Percentiles rank a stretch among this genome's conserved stretches.
phyloP scores from a whole-genome alignment of 2,888 invertebrate species.

The Drepanosiphum platanoidis region DNA sequence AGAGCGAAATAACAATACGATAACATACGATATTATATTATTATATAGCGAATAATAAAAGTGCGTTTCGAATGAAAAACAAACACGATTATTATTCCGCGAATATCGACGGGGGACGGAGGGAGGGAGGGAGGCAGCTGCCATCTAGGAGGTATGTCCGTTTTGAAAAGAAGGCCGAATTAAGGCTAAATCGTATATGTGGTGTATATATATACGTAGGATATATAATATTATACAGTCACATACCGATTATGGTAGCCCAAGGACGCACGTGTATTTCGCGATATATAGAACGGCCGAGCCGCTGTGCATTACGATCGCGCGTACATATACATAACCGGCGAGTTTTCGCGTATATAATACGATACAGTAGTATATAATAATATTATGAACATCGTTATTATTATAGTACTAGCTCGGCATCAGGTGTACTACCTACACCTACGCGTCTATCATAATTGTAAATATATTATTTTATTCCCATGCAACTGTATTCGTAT shows the following conservation, averaged over 20 bases:
- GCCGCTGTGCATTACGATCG: no score
- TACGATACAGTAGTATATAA: neutral
- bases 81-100: neutral
- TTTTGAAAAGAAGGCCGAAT: conserved; percentile 53
- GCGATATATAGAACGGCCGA: conserved; percentile 21
- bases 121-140: neutral
- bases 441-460: neutral
- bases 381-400: conserved; percentile 4
- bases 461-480: neutral
- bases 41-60: neutral
- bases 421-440: neutral
- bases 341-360: neutral
- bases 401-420: neutral
- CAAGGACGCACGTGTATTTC: conserved; percentile 43
- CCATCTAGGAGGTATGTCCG: neutral
- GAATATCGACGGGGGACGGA: neutral
- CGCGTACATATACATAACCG: neutral
- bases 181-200: conserved; percentile 9
- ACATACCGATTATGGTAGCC: conserved; percentile 43
- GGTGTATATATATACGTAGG: neutral
- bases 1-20: neutral
- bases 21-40: neutral
- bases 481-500: neutral
- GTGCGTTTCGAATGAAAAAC: neutral
- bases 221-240: neutral